Conservation (phyloP, 2,888 invertebrate species). For the Strigamia crassipes region DNA sequence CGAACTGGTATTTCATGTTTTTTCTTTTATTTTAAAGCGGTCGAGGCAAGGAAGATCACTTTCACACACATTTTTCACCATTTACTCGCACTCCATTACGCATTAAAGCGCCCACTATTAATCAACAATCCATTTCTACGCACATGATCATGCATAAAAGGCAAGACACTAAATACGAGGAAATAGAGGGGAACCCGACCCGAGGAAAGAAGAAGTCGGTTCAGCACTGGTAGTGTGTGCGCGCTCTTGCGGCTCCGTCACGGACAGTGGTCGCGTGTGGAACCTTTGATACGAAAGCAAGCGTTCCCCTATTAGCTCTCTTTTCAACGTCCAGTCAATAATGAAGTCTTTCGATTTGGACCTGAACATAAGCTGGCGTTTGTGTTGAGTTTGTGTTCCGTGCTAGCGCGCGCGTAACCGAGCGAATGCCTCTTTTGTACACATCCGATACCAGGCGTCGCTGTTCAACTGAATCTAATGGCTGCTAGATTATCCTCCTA, state of each 20-base stretch:
- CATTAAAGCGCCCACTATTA: slow-evolving; percentile 17
- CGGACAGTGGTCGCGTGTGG: slow-evolving; percentile 2
- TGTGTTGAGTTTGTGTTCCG: slow-evolving; percentile 18
- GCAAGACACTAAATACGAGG: not conserved
- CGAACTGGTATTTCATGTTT: too few relatives aligned
- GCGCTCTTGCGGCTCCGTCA: not conserved
- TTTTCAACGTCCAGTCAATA: slow-evolving; percentile 18
- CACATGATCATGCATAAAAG: not conserved
- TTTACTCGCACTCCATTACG: not conserved
- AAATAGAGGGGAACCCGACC: not conserved
- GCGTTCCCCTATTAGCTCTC: slow-evolving; percentile 15
- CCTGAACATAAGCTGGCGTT: not conserved
- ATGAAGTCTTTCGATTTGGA: slow-evolving; percentile 12
- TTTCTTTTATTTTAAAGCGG: too few relatives aligned
- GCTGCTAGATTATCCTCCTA: slow-evolving; percentile 1
- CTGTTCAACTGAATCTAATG: slow-evolving; percentile 30
- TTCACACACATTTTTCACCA: slow-evolving; percentile 7
- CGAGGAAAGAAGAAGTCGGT: not conserved
- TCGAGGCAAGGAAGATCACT: not conserved
- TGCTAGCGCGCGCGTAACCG: slow-evolving; percentile 12
- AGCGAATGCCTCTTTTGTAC: slow-evolving; percentile 13
- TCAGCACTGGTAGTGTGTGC: not conserved
- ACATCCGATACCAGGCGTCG: slow-evolving; percentile 25
- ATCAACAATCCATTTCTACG: slow-evolving; percentile 22
- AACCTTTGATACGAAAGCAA: not conserved